A percentile compares a stretch with the other conserved stretches of the same genome.
These are phyloP conservation scores for Neosilurus mollespiculum DNA, from an alignment of 2,797 vertebrate genomes.

Conservation along the genomic window DNA sequence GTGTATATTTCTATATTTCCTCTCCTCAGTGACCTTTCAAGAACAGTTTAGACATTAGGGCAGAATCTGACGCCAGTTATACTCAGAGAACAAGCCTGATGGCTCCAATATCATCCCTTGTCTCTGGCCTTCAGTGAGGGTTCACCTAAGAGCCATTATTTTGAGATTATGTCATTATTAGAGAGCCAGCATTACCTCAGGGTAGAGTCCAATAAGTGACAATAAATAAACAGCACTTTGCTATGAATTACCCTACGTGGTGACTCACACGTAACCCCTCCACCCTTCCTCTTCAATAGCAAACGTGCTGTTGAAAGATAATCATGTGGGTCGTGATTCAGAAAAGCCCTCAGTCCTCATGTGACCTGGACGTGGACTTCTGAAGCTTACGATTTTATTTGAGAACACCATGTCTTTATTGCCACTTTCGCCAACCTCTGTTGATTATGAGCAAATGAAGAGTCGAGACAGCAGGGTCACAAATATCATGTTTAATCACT, in stretches of 20 bases:
- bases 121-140: constrained; percentile 13
- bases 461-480: not conserved
- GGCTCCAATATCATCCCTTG: not conserved
- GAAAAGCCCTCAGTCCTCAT: constrained; percentile 7
- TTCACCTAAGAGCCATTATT: constrained; percentile 8
- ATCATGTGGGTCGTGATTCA: constrained; percentile 9
- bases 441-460: constrained; percentile 27
- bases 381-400: constrained; percentile 1
- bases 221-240: constrained; percentile 34
- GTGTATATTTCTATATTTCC: not conserved
- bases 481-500: constrained; percentile 28
- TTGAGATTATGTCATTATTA: constrained; percentile 24
- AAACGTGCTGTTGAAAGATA: constrained; percentile 24
- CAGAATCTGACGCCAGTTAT: constrained; percentile 13
- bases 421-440: not conserved
- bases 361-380: not conserved
- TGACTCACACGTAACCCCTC: constrained; percentile 27
- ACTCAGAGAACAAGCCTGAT: not conserved
- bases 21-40: not conserved
- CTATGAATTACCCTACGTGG: constrained; percentile 24
- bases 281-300: not conserved
- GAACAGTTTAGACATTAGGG: not conserved
- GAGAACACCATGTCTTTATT: constrained; percentile 28
- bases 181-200: constrained; percentile 12
- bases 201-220: not conserved